phyloP scores from a whole-genome alignment of 2,113 vertebrate species.

The Peromyscus polionotus region DNA sequence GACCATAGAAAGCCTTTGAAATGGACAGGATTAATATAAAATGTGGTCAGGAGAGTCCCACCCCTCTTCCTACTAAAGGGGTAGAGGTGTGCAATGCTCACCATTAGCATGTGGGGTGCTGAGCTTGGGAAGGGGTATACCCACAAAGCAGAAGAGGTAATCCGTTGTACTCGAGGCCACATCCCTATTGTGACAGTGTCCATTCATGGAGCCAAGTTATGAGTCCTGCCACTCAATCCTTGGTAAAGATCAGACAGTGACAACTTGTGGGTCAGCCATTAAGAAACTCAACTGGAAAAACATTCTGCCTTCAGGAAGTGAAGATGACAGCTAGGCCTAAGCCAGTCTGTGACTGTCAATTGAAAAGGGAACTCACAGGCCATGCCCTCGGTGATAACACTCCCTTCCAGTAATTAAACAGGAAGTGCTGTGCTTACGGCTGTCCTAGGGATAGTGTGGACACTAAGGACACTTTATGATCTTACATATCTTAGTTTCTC shows the following conservation, averaged over 20 bases:
- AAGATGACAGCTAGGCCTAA: neutral
- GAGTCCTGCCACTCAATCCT: neutral
- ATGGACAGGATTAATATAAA: neutral
- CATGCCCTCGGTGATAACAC: neutral
- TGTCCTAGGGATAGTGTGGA: neutral
- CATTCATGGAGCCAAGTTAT: neutral
- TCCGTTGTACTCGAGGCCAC: neutral
- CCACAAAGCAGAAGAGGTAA: neutral
- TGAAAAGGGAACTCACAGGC: neutral
- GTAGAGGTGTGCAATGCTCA: fast-evolving
- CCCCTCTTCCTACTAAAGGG: neutral
- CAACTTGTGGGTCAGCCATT: neutral
- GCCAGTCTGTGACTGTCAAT: neutral
- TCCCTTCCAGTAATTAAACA: neutral
- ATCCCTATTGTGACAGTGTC: neutral
- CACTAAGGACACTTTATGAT: neutral
- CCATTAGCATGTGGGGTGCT: neutral
- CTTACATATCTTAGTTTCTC: neutral
- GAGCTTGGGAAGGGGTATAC: neutral
- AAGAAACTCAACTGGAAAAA: neutral
- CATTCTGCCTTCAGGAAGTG: neutral
- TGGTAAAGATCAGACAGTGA: neutral
- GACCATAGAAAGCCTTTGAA: neutral
- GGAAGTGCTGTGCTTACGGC: neutral
- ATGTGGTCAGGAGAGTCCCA: neutral